Base-by-base conservation (phyloP, 2,888 invertebrate genomes). In the Caenorhabditis doughertyi region DNA sequence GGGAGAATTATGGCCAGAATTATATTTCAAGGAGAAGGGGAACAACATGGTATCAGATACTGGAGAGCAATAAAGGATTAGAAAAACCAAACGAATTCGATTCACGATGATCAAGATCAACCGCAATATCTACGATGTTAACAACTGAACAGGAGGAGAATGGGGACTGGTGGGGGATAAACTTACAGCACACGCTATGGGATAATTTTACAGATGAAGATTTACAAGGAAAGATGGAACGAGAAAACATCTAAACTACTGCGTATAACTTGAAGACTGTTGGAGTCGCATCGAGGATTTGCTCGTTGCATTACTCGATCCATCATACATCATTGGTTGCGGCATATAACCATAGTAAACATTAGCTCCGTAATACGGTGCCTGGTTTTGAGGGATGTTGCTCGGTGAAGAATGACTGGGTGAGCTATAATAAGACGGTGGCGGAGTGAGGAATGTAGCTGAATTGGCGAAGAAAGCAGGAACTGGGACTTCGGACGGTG, bases 331-430 rank as follows among this genome's bases (percentile, higher is more conserved):
- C 35, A 77, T 29, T 62, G 39, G 65, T 13, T 49, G 65, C 0
- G 79, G 44, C 42, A 79, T 67, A 21, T 67, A 79, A 11, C 79
- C 72, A 39, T 79, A 79, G 53, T 67, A 79, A 9, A 72, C 8
- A 53, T 72, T 79, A n/a, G 51, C 39, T 16, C 71, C 74, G 51
- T 70, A 76, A 42, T 67, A 81, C 11, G 55, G 58, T 25, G 39
- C 58, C 11, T 55, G 65, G 13, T 29, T 25, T 5, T 65, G 65
- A 2, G 64, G 16, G 8, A 42, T 2, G 53, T 35, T 53, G 27
- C 35, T 53, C 1, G 49, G 42, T 13, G 72, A 47, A 13, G 73
- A 47, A 9, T 64, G 55, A 29, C 49, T 51, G 1, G 76, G 67
- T 27, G 76, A 76, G 29, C 35, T 25, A 27, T 60, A 76, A 42